Evolutionary conservation across 1,140 invertebrate species (phyloP), one percentile per base, ranked within the genome.

Genomic region (Asobara japonica): DNA sequence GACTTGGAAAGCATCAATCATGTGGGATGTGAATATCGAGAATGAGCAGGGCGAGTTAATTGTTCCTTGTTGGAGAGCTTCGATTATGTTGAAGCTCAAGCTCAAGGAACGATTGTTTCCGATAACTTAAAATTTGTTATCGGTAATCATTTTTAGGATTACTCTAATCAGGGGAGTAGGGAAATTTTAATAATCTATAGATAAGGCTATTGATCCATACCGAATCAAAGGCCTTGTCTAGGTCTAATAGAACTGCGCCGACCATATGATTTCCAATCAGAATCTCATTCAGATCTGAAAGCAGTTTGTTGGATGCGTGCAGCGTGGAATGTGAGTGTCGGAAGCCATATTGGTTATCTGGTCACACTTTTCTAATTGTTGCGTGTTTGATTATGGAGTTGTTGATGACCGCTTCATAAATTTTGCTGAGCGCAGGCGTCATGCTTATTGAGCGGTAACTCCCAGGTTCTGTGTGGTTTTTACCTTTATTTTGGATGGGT

Each of bases 401-500:
- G 13, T 30, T 68, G 4, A 68, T 68, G 0, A 68, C 10, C 10
- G 41, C 25, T 51, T 68, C 65, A n/a, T 31, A 68, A 18, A 68
- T 45, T 31, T 68, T 68, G 45, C 45, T 68, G 4, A 68, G 45
- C 25, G 45, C 27, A 1, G 65, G 65, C 0, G 65, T 56, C 16
- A 56, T 16, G 30, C 65, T 68, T 8, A 66, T 66, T 3, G 65
- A 38, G 8, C 65, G 36, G 16, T 66, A 48, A 41, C 65, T 66
- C 0, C 22, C 8, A 1, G 79, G 68, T 3, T 72, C n/a, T 2
- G 11, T 11, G 0, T 45, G 8, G 1, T 67, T 33, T 75, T 79
- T 80, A 5, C 65, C 38, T 51, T 78, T 73, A 65, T 79, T 80
- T 0, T 36, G 65, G 0, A 82, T 73, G 0, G 76, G 72, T 4